These are phyloP conservation scores for Spisula solida DNA, from an alignment of 2,888 invertebrate species.

Conservation along the genomic window DNA sequence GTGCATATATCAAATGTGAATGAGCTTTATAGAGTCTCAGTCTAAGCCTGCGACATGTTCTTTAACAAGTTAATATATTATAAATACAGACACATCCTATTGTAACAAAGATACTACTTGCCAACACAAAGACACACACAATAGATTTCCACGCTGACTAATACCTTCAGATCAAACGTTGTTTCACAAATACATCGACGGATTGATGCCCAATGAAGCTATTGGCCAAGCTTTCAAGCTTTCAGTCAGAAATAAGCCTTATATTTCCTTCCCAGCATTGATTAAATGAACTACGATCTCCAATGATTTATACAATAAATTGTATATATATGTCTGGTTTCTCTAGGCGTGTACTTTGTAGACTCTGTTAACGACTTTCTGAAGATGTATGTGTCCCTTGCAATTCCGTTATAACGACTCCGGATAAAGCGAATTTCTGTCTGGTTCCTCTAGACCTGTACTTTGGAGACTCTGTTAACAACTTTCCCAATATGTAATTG, in stretches of 20 bases:
- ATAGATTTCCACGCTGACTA: not conserved
- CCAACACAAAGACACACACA: not conserved
- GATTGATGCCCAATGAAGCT: not conserved
- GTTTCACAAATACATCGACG: not conserved
- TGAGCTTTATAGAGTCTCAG: no score
- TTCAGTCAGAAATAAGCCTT: slow-evolving; percentile 11
- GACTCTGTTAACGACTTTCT: not conserved
- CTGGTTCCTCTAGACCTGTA: no score
- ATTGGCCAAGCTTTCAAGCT: not conserved
- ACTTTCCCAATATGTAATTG: no score
- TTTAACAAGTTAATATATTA: no score
- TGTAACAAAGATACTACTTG: not conserved
- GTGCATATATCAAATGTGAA: no score
- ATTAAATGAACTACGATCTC: not conserved
- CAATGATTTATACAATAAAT: not conserved
- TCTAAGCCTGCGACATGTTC: no score
- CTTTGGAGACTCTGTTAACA: no score
- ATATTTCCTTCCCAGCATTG: not conserved
- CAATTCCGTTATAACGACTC: no score
- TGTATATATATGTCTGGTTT: not conserved
- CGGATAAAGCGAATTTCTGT: no score
- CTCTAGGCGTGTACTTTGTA: not conserved
- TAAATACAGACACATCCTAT: no score
- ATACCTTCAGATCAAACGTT: not conserved
- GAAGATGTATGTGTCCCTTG: no score